Conservation (phyloP, 2,888 invertebrate species). For the Rhogogaster chlorosoma region DNA sequence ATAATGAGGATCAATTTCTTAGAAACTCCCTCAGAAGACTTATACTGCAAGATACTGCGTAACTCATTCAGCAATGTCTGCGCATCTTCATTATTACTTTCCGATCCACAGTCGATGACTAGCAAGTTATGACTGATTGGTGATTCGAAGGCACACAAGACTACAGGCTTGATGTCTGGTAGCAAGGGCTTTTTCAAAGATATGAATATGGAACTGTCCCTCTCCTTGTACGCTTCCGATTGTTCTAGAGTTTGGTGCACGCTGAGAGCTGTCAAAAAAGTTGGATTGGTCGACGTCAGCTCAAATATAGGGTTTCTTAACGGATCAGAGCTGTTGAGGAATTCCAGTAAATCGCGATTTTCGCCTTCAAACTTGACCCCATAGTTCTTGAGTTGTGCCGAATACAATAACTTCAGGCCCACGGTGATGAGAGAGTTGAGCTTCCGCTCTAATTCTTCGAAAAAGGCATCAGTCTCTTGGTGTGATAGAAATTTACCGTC, state of each 20-base stretch:
- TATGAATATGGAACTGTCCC: neutral
- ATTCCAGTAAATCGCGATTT: neutral
- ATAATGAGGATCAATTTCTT: neutral
- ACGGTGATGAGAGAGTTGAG: neutral
- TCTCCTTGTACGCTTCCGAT: neutral
- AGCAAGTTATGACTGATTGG: neutral
- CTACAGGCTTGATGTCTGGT: neutral
- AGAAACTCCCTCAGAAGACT: too few relatives aligned
- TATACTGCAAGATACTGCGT: neutral
- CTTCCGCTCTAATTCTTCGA: neutral
- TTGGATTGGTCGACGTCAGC: neutral
- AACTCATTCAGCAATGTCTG: neutral
- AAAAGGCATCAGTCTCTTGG: neutral
- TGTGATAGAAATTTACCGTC: neutral
- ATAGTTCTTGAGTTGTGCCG: neutral
- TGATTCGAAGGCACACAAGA: neutral
- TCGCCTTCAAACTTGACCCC: neutral
- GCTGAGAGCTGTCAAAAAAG: neutral
- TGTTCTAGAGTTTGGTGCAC: neutral
- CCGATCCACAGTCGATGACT: neutral
- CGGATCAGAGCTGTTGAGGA: neutral
- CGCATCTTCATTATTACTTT: neutral
- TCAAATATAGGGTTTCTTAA: neutral
- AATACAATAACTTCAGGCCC: neutral
- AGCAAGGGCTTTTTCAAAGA: neutral